Percentiles rank a stretch among this genome's conserved stretches.
Conservation (phyloP, 1,140 invertebrate species). For the Megalonaias nervosa region DNA sequence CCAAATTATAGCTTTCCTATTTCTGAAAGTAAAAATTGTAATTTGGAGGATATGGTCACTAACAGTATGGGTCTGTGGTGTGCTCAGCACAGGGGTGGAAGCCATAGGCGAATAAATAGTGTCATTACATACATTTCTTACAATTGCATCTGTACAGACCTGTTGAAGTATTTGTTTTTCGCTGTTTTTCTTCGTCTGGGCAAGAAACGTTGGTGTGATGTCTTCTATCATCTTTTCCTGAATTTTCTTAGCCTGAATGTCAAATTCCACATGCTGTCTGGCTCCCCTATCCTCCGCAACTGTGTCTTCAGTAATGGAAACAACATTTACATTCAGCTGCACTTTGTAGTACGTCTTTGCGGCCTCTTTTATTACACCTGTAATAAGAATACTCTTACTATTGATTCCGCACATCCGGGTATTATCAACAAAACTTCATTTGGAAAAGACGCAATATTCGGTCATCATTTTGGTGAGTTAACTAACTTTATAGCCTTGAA, state of each 20-base stretch:
- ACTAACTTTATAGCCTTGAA: no score
- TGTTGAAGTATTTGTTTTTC: conserved; percentile 52
- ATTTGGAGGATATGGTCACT: no score
- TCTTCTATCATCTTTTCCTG: conserved; percentile 33
- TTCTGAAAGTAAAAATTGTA: no score
- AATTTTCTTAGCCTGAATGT: conserved; percentile 48
- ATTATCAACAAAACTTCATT: no score
- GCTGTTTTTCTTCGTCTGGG: conserved; percentile 57
- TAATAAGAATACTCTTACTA: not conserved
- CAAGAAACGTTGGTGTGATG: conserved; percentile 55
- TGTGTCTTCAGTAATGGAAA: conserved; percentile 38
- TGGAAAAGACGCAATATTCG: no score
- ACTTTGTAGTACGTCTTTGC: conserved; percentile 51
- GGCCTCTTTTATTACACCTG: conserved; percentile 45
- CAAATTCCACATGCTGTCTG: conserved; percentile 51
- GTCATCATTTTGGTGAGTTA: no score
- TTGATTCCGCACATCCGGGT: no score
- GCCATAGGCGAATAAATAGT: not conserved
- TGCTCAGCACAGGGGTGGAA: no score
- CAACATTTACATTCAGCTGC: conserved; percentile 43
- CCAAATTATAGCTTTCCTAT: no score
- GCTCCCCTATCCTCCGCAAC: conserved; percentile 42
- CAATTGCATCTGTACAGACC: conserved; percentile 28
- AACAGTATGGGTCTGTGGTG: no score
- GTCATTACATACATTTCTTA: not conserved